Percentiles rank a stretch among this genome's conserved stretches.
Evolutionary conservation across 2,888 invertebrate genomes (phyloP).

Genomic region (Lithodes maja): DNA sequence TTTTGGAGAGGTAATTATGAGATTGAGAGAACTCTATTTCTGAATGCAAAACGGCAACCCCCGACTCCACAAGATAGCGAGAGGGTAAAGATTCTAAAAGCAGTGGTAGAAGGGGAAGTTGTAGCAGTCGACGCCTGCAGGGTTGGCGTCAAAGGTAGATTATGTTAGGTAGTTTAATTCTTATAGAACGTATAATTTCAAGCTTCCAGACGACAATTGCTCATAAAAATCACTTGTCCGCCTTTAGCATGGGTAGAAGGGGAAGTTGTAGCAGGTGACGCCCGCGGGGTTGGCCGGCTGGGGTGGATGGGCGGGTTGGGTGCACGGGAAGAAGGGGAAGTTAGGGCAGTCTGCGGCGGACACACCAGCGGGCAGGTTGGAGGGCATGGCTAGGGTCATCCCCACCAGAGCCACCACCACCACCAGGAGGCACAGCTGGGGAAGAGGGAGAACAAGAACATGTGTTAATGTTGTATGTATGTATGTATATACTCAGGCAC

Average conservation of each 20-base stretch:
- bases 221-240: too few relatives aligned
- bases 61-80: too few relatives aligned
- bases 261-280: background rate
- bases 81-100: background rate
- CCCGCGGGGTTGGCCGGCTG: slow-evolving; percentile 62
- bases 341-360: slow-evolving; percentile 53
- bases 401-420: slow-evolving; percentile 40
- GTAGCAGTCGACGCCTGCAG: background rate
- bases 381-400: slow-evolving; percentile 18
- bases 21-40: too few relatives aligned
- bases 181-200: too few relatives aligned
- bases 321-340: slow-evolving; percentile 59
- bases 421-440: background rate
- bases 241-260: slow-evolving; percentile 55
- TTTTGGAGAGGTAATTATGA: too few relatives aligned
- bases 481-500: too few relatives aligned
- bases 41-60: too few relatives aligned
- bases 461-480: too few relatives aligned
- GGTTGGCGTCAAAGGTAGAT: too few relatives aligned
- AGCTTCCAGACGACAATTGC: too few relatives aligned
- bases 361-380: slow-evolving; percentile 55
- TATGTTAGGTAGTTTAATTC: too few relatives aligned
- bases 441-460: background rate
- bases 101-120: slow-evolving; percentile 38
- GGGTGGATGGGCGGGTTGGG: slow-evolving; percentile 29